Evolutionary conservation across 2,888 invertebrate species (phyloP).

Genomic region (Lottia gigantea): DNA sequence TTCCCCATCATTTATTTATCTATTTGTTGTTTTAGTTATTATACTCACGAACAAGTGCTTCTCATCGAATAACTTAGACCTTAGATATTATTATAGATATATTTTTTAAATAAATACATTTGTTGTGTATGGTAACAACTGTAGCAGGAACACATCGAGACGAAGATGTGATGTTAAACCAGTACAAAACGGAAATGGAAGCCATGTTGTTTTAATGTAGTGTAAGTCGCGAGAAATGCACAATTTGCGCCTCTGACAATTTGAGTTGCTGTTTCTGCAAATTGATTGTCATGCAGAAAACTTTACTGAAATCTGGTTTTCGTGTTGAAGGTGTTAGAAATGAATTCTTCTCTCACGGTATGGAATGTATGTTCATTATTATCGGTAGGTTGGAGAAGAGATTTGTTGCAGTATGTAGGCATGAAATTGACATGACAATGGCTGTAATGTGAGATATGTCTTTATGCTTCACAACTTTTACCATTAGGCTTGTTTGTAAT

Average conservation of each 20-base stretch:
- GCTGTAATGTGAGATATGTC: not conserved
- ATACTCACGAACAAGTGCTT: constrained; percentile 18
- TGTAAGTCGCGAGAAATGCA: too few species aligned
- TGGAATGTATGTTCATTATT: constrained; percentile 9
- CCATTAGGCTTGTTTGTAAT: not conserved
- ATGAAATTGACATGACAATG: constrained; percentile 8
- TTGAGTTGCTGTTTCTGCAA: not conserved
- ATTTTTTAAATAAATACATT: constrained; percentile 25
- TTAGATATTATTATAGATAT: constrained; percentile 14
- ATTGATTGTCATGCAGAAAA: not conserved
- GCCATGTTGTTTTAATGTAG: too few species aligned
- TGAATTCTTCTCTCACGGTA: not conserved
- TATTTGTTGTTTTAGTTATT: constrained; percentile 20
- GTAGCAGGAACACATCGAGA: too few species aligned
- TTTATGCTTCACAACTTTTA: not conserved
- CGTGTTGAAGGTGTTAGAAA: not conserved
- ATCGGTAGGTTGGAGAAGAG: not conserved
- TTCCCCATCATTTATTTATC: constrained; percentile 10
- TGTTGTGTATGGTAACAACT: constrained; percentile 17
- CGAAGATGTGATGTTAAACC: too few species aligned
- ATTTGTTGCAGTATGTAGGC: constrained; percentile 7
- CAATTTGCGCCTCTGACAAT: too few species aligned
- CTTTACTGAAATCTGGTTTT: not conserved
- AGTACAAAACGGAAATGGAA: too few species aligned
- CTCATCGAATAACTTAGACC: constrained; percentile 17